Conservation (phyloP, 2,113 vertebrate genomes). For the Aplodontia rufa region DNA sequence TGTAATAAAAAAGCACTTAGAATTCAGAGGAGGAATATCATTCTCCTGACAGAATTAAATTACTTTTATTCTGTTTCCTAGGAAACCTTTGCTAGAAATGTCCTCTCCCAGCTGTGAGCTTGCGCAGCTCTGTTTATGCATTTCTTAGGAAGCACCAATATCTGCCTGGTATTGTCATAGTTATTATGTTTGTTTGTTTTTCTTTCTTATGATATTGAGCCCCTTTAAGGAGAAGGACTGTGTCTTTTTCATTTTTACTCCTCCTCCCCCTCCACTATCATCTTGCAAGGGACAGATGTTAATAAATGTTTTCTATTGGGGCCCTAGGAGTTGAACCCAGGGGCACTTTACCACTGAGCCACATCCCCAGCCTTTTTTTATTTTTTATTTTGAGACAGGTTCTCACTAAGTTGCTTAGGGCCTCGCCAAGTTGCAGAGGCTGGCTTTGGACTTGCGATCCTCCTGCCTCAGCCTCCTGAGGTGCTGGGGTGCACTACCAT, state of each 20-base stretch:
- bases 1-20: background rate
- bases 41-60: conserved; percentile 43
- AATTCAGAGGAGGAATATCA: conserved; percentile 8
- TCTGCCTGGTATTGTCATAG: background rate
- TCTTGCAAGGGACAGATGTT: background rate
- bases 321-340: too few species aligned
- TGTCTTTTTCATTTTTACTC: background rate
- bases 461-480: too few species aligned
- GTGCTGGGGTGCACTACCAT: too few species aligned
- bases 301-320: background rate
- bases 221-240: background rate
- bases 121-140: background rate
- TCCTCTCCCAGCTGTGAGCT: background rate
- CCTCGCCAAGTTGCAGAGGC: too few species aligned
- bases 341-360: too few species aligned
- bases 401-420: too few species aligned
- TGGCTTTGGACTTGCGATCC: too few species aligned
- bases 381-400: too few species aligned
- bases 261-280: background rate
- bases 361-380: too few species aligned
- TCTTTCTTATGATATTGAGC: background rate
- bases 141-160: background rate
- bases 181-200: background rate
- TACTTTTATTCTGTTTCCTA: conserved; percentile 28
- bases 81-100: background rate